phyloP scores from a whole-genome alignment of 2,797 vertebrate genomes.

The Smutsia gigantea region DNA sequence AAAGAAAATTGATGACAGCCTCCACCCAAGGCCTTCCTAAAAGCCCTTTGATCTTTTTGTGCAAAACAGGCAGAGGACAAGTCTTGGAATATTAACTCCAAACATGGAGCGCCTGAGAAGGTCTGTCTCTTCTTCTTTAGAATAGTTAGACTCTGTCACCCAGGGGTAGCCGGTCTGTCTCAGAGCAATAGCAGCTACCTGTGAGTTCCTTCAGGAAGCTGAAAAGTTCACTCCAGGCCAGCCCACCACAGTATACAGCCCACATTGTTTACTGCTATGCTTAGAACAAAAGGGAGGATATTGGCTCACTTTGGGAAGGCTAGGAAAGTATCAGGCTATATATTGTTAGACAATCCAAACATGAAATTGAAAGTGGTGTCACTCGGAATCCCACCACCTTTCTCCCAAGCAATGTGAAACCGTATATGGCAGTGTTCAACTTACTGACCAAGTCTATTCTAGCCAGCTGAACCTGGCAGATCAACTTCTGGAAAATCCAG shows the following conservation, averaged over 20 bases:
- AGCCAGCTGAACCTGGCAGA: neutral
- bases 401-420: neutral
- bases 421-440: neutral
- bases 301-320: neutral
- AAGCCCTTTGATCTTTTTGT: neutral
- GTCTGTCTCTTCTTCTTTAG: neutral
- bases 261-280: neutral
- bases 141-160: neutral
- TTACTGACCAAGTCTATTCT: neutral
- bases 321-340: neutral
- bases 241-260: no score
- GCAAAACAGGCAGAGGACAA: neutral
- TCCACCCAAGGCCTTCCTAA: no score
- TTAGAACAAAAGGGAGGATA: neutral
- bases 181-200: neutral
- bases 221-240: neutral
- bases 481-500: neutral
- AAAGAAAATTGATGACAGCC: neutral
- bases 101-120: neutral
- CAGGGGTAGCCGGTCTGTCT: neutral
- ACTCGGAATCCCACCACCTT: neutral
- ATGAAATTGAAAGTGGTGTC: neutral
- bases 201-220: neutral
- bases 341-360: neutral
- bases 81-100: neutral